Conservation (phyloP, 2,888 invertebrate species). For the Julus scanicus region DNA sequence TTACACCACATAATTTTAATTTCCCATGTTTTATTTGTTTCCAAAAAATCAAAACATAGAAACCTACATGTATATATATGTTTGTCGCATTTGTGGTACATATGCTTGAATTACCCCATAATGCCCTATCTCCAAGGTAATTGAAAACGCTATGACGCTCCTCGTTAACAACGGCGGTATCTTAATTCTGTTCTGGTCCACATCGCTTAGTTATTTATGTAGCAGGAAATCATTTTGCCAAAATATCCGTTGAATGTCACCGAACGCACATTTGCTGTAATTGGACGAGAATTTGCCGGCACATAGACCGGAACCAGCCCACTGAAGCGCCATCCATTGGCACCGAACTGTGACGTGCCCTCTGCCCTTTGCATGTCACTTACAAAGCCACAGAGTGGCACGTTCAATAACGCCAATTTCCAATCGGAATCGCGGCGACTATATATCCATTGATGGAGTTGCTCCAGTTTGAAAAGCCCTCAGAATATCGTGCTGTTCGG, state of each 20-base stretch:
- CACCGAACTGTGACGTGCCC: slow-evolving; percentile 7
- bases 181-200: not conserved
- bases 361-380: not conserved
- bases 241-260: not conserved
- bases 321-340: not conserved
- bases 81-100: too few relatives aligned
- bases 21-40: too few relatives aligned
- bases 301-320: not conserved
- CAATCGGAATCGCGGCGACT: not conserved
- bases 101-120: not conserved
- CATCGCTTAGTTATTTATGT: not conserved
- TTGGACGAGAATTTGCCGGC: not conserved
- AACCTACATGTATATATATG: too few relatives aligned
- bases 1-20: too few relatives aligned
- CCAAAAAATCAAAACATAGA: too few relatives aligned
- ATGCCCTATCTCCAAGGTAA: too few relatives aligned
- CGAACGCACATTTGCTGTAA: not conserved
- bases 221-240: not conserved
- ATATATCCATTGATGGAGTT: not conserved
- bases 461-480: not conserved
- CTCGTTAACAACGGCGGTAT: too few relatives aligned
- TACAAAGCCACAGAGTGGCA: not conserved
- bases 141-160: too few relatives aligned
- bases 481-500: not conserved
- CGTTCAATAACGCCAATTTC: not conserved